A percentile compares a stretch with the other conserved stretches of the same genome.
phyloP scores from a whole-genome alignment of 2,888 invertebrate genomes.

The Pristionchus maxplancki region DNA sequence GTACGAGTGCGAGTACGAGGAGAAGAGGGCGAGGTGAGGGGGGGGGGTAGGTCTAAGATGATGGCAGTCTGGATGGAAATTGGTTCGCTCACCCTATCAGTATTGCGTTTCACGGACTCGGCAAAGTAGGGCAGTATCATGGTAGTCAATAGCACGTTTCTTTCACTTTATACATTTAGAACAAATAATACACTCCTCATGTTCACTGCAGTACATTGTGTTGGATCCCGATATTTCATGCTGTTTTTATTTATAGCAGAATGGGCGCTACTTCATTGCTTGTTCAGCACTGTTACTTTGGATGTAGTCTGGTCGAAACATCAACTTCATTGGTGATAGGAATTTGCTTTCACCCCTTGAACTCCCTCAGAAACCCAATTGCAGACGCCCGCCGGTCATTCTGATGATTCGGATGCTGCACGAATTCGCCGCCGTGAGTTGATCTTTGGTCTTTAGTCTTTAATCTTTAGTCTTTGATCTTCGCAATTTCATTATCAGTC shows the following conservation, averaged over 20 bases:
- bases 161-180: too few relatives aligned
- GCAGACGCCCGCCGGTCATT: conserved; percentile 13
- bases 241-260: too few relatives aligned
- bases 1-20: conserved; percentile 41
- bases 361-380: neutral
- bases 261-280: too few relatives aligned
- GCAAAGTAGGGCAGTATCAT: too few relatives aligned
- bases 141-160: too few relatives aligned
- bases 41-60: neutral
- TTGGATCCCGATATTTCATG: too few relatives aligned
- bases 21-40: neutral
- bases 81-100: too few relatives aligned
- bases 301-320: neutral
- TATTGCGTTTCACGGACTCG: too few relatives aligned
- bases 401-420: conserved; percentile 31
- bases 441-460: conserved; percentile 9
- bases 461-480: neutral
- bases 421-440: conserved; percentile 28
- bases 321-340: neutral
- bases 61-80: too few relatives aligned
- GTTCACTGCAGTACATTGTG: too few relatives aligned
- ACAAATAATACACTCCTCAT: too few relatives aligned
- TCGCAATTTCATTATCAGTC: neutral
- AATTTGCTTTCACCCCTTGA: too few relatives aligned
- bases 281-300: neutral